Evolutionary conservation across 2,113 vertebrate genomes (phyloP).

Genomic region (Kryptolebias marmoratus): DNA sequence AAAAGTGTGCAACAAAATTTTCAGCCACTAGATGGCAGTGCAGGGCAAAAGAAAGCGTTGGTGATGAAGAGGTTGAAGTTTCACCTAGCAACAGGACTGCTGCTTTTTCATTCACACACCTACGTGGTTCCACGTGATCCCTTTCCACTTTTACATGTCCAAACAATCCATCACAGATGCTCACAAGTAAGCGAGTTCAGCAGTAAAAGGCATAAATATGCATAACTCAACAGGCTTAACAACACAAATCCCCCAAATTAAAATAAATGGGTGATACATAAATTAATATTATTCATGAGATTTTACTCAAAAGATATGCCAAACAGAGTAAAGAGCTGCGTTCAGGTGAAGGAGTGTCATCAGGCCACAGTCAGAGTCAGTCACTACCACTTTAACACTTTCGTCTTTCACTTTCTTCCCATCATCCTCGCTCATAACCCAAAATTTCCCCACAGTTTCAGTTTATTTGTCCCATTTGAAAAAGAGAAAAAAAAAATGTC

Average conservation of each 20-base stretch:
- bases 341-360: conserved; percentile 5
- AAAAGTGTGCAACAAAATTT: background rate
- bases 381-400: conserved; percentile 25
- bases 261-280: background rate
- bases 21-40: conserved; percentile 48
- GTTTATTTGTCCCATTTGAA: conserved; percentile 67
- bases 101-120: conserved; percentile 71
- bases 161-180: conserved; percentile 57
- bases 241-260: background rate
- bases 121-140: conserved; percentile 64
- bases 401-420: background rate
- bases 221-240: background rate
- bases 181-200: conserved; percentile 18
- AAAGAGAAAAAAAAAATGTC: conserved; percentile 32
- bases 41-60: conserved; percentile 21
- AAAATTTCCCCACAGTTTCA: conserved; percentile 26
- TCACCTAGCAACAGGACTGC: conserved; percentile 71
- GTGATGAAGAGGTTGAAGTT: conserved; percentile 31
- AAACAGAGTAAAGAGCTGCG: background rate
- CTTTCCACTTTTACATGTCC: conserved; percentile 56
- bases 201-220: conserved; percentile 5
- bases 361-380: too few relatives aligned
- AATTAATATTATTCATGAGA: background rate
- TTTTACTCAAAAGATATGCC: background rate
- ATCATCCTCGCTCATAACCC: background rate